Evolutionary conservation across 2,113 vertebrate species (phyloP).

Genomic region (Asarcornis scutulata): DNA sequence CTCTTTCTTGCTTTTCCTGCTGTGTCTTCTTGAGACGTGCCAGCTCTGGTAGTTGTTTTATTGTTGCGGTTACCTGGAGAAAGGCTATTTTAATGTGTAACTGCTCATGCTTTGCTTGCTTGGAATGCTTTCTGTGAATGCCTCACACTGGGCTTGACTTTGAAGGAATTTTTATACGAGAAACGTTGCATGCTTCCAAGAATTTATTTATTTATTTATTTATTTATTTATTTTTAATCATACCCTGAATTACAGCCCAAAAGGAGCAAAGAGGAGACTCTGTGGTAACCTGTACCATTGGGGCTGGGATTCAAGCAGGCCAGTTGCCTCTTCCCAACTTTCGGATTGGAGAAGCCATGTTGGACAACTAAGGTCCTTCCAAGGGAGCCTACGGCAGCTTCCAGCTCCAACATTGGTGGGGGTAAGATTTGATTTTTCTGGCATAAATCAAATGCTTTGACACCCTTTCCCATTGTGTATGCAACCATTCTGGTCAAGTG

Average conservation of each 20-base stretch:
- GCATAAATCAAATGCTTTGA: slow-evolving; percentile 3
- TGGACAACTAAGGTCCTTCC: neutral
- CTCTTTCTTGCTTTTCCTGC: neutral
- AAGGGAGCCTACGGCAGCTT: neutral
- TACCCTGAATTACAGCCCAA: neutral
- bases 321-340: neutral
- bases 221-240: neutral
- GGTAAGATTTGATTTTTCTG: neutral
- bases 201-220: neutral
- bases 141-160: neutral
- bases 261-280: neutral
- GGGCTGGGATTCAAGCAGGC: neutral
- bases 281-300: neutral
- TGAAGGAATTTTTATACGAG: slow-evolving; percentile 20
- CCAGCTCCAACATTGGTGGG: neutral
- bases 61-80: neutral
- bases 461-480: neutral
- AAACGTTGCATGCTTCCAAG: neutral
- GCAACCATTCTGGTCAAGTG: neutral
- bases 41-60: neutral
- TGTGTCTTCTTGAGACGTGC: neutral
- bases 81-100: neutral
- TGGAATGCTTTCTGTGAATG: neutral
- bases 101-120: neutral
- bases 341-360: neutral